Percentiles rank a stretch among this genome's conserved stretches.
Conservation (phyloP, 2,888 invertebrate species). For the Malthinus seriepunctatus region DNA sequence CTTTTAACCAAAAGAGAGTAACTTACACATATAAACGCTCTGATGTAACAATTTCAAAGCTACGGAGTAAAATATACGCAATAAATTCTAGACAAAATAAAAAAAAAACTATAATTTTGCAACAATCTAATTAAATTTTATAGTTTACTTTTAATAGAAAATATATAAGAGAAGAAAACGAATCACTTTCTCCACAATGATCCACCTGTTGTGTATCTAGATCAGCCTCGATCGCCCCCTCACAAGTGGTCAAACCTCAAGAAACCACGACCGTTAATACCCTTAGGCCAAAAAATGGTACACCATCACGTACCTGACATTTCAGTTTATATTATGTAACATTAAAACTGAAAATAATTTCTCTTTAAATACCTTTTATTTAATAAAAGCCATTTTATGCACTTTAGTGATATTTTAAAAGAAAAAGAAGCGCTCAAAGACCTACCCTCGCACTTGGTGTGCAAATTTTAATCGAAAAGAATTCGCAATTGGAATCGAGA, state of each 20-base stretch:
- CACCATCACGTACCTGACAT: constrained; percentile 40
- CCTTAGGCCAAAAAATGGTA: constrained; percentile 28
- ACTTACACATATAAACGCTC: no score
- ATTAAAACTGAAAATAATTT: no score
- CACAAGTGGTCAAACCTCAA: constrained; percentile 34
- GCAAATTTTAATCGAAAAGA: no score
- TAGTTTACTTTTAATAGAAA: background rate
- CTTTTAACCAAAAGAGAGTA: no score
- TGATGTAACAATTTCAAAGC: background rate
- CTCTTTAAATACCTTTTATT: no score
- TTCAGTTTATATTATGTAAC: constrained; percentile 22
- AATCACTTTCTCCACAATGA: constrained; percentile 46
- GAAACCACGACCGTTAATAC: constrained; percentile 20
- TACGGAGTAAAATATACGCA: background rate
- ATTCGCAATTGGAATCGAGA: no score
- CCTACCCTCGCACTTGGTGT: no score
- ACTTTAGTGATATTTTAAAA: constrained; percentile 2
- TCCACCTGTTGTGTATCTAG: constrained; percentile 47
- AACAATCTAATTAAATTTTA: no score
- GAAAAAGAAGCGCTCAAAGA: no score
- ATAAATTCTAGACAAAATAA: constrained; percentile 23
- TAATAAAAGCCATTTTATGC: background rate
- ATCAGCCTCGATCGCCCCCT: constrained; percentile 36
- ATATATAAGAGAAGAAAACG: constrained; percentile 29
- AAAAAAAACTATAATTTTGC: constrained; percentile 20